Conservation (phyloP, 2,113 vertebrate genomes). For the Triplophysa dalaica region DNA sequence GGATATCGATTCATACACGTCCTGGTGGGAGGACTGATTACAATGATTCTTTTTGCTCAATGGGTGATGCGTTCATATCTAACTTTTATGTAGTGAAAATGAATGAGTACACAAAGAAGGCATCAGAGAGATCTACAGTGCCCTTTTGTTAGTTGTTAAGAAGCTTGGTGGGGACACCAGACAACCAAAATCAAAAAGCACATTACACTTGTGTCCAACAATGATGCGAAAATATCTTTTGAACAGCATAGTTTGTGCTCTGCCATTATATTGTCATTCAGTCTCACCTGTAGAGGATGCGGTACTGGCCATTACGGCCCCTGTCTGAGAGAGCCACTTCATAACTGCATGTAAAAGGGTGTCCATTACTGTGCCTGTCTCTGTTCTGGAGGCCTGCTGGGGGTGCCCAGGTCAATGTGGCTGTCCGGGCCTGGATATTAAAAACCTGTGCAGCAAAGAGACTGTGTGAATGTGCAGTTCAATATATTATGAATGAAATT, state of each 20-base stretch:
- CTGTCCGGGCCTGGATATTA: conserved; percentile 87
- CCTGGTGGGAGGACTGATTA: conserved; percentile 9
- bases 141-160: no score
- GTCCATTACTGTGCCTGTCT: conserved; percentile 82
- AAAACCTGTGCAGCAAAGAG: conserved; percentile 75
- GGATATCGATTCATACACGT: conserved; percentile 17
- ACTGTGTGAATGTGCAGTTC: no score
- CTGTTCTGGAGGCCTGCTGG: conserved; percentile 80
- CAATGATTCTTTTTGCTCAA: background rate
- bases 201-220: no score
- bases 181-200: no score
- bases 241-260: background rate
- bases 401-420: conserved; percentile 86
- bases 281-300: conserved; percentile 90
- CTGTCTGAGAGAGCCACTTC: conserved; percentile 95
- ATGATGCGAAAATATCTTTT: no score
- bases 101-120: background rate
- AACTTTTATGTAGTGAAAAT: background rate
- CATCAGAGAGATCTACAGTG: background rate
- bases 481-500: no score
- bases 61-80: background rate
- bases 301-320: conserved; percentile 93
- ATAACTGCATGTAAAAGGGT: conserved; percentile 87
- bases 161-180: no score
- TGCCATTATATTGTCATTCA: background rate